These are phyloP conservation scores for Pterocles orientalis DNA, from an alignment of 2,113 vertebrate species.

Conservation along the genomic window DNA sequence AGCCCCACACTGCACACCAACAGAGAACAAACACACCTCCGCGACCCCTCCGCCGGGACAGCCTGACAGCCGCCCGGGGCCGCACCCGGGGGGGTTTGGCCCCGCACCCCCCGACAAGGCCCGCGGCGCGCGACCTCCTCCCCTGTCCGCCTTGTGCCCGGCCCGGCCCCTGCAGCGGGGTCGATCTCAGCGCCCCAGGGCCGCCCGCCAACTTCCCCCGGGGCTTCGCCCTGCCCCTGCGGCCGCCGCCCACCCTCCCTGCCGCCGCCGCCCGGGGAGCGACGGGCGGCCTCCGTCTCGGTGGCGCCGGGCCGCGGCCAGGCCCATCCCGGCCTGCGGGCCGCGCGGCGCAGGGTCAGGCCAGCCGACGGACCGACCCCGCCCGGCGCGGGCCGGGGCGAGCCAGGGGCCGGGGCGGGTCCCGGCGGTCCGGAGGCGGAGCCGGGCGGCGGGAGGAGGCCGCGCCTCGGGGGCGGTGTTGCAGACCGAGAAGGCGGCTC, in stretches of 20 bases:
- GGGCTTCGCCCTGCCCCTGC: background rate
- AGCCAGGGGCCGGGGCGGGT: too few species aligned
- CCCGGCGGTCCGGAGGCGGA: too few species aligned
- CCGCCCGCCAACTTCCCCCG: background rate
- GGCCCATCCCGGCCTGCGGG: too few species aligned
- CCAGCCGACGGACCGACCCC: too few species aligned
- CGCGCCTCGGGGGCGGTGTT: too few species aligned
- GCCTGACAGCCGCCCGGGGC: background rate
- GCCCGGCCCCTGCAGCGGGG: background rate
- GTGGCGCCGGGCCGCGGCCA: background rate
- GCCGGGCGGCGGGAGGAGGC: too few species aligned
- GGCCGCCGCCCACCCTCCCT: background rate
- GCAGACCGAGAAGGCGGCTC: too few species aligned
- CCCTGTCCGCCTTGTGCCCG: background rate
- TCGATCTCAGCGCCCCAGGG: background rate
- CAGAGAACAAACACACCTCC: rapidly evolving
- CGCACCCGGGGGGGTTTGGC: background rate
- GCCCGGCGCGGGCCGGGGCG: too few species aligned
- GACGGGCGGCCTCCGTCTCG: too few species aligned
- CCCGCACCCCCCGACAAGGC: background rate
- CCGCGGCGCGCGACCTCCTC: background rate
- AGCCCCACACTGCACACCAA: background rate
- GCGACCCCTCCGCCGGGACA: background rate
- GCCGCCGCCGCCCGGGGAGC: background rate
- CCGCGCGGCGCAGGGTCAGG: too few species aligned